These are phyloP conservation scores for Calephelis perditalis DNA, from an alignment of 2,888 invertebrate genomes.

Conservation along the genomic window DNA sequence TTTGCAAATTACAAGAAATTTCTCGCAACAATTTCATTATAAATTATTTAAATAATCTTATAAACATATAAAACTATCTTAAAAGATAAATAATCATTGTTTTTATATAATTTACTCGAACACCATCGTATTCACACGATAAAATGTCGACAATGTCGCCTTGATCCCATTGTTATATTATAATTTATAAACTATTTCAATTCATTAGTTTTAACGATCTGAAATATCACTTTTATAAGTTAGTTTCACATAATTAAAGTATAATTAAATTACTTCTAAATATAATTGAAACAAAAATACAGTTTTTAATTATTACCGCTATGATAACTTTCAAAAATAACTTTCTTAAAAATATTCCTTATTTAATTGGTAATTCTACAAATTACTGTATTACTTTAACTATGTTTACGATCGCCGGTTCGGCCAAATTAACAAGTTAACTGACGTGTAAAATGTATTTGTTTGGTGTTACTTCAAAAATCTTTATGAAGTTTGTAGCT, in stretches of 20 bases:
- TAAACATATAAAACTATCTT: no score
- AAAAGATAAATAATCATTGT: no score
- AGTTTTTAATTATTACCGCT: conserved; percentile 6
- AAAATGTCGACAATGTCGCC: conserved; percentile 5
- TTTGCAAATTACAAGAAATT: no score
- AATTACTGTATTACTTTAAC: not conserved
- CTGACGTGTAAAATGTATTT: no score
- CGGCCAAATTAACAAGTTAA: no score
- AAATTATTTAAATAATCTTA: no score
- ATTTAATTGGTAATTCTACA: not conserved
- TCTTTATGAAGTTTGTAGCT: no score
- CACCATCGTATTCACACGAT: not conserved
- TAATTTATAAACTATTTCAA: conserved; percentile 11
- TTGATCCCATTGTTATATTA: conserved; percentile 6
- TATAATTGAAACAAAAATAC: conserved; percentile 8
- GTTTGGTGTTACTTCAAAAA: no score
- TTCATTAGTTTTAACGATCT: conserved; percentile 11
- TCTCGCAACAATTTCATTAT: no score
- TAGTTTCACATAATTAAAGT: conserved; percentile 8
- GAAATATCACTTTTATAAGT: conserved; percentile 8
- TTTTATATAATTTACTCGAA: not conserved
- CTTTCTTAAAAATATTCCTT: conserved; percentile 7
- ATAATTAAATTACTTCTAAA: conserved; percentile 10
- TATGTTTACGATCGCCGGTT: not conserved
- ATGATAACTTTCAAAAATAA: conserved; percentile 8